Evolutionary conservation across 2,888 invertebrate genomes (phyloP), one percentile per base, ranked within the genome.

Genomic region (Oscheius sp.): DNA sequence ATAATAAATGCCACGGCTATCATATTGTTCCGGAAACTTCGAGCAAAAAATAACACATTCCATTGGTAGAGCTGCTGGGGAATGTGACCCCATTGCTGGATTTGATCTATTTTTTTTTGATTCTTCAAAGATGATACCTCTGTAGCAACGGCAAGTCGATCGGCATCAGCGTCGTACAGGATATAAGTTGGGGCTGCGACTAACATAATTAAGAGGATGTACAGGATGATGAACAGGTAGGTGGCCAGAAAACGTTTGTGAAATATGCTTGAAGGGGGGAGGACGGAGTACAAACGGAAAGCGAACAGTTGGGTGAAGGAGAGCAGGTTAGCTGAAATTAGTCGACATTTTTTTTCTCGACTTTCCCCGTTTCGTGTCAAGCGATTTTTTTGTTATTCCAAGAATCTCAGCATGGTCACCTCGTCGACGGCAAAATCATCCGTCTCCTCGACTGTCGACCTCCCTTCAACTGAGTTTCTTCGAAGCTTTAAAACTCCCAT

Each of bases 31-130:
- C 16, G 25, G 23, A 25, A 23, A 13, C 55, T 25, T 55, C 55
- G 21, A 18, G 6, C 18, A 55, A 55, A 55, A 23, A 25, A 55
- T 3, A 55, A 3, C 21, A 55, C 12, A 25, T 55, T 55, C 55
- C 55, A 55, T 23, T 55, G 16, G 55, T 23, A 12, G 2, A 55
- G 16, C 21, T 55, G 55, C 5, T 13, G 12, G 13, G 55, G 55
- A 25, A 55, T 21, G 21, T 55, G 55, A 6, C 55, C 55, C 55
- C 55, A 55, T 23, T 55, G 55, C 25, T 55, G 13, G 13, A 43
- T 12, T 7, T 43, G 7, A 43, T 43, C 45, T 13, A 7, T 43
- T 43, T 43, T 43, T 43, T 43, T 43, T 43, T 43, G 13, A 43
- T 43, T 43, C 45, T 43, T 13, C 49, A n/a, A n/a, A 13, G 16